Conservation (phyloP, 2,113 vertebrate genomes). For the Chaetodon auriga region DNA sequence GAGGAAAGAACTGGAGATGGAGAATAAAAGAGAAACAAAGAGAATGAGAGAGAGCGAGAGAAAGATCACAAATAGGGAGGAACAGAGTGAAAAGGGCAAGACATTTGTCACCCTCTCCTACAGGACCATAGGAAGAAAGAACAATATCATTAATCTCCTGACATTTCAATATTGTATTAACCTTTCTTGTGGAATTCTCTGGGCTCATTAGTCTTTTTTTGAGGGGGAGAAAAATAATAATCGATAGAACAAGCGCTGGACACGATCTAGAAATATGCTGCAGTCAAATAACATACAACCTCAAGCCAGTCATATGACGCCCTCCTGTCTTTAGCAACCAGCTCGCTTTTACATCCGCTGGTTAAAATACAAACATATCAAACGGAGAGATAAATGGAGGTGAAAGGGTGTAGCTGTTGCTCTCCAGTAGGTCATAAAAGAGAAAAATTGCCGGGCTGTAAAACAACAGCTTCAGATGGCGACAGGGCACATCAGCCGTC, state of each 20-base stretch:
- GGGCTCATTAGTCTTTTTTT: constrained; percentile 86
- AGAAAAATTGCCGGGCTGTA: constrained; percentile 55
- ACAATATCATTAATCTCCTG: constrained; percentile 88
- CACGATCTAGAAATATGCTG: constrained; percentile 76
- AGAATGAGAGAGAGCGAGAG: constrained; percentile 39
- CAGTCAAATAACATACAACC: constrained; percentile 75
- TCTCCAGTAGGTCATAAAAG: constrained; percentile 68
- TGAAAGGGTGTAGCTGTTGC: constrained; percentile 30
- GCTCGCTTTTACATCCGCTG: constrained; percentile 45
- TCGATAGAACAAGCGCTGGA: constrained; percentile 84
- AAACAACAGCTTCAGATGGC: constrained; percentile 70
- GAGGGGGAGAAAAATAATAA: constrained; percentile 82
- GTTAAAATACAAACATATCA: constrained; percentile 46
- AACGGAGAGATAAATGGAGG: constrained; percentile 50
- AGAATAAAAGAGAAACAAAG: constrained; percentile 51
- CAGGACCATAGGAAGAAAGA: constrained; percentile 76
- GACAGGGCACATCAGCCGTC: constrained; percentile 63
- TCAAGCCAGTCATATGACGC: constrained; percentile 68
- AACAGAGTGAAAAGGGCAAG: constrained; percentile 80
- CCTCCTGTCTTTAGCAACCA: constrained; percentile 67
- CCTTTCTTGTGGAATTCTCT: constrained; percentile 85
- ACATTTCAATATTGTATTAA: constrained; percentile 91
- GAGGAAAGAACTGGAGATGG: constrained; percentile 11
- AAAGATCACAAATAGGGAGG: constrained; percentile 74
- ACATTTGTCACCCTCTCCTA: constrained; percentile 84